Conservation (phyloP, 2,888 invertebrate genomes). For the Drosophila formosana region DNA sequence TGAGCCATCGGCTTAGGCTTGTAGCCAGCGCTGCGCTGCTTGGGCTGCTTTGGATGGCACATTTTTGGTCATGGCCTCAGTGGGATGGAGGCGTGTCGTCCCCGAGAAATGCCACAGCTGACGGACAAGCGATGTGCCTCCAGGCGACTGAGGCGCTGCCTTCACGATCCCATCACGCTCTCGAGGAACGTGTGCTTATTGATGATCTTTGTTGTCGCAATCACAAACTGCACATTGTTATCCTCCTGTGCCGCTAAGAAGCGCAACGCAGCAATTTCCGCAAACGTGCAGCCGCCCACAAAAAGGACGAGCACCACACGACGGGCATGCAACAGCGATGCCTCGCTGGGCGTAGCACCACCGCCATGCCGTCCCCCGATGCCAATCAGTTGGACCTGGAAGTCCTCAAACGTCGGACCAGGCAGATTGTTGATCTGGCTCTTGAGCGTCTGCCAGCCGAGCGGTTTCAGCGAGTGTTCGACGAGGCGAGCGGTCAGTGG, state of each 20-base stretch:
- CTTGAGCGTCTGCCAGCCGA: constrained; percentile 91
- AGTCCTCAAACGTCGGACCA: constrained; percentile 88
- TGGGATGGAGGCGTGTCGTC: constrained; percentile 56
- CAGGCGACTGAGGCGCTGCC: constrained; percentile 59
- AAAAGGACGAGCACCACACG: constrained; percentile 95
- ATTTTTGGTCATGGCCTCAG: constrained; percentile 38
- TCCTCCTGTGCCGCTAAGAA: constrained; percentile 92
- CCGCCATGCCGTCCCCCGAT: constrained; percentile 87
- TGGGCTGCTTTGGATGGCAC: constrained; percentile 24
- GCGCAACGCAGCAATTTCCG: constrained; percentile 93
- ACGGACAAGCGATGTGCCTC: constrained; percentile 58
- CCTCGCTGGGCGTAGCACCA: constrained; percentile 87
- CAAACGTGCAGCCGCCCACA: constrained; percentile 98
- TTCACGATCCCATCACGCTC: constrained; percentile 87
- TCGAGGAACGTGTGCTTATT: constrained; percentile 95
- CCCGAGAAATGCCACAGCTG: constrained; percentile 59
- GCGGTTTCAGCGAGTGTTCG: constrained; percentile 91
- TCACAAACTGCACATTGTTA: constrained; percentile 94
- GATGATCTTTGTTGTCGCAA: constrained; percentile 96
- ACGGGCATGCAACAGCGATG: constrained; percentile 84
- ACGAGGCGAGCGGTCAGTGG: constrained; percentile 95
- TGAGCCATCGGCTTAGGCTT: constrained; percentile 8
- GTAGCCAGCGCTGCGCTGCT: constrained; percentile 27
- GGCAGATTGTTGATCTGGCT: constrained; percentile 94
- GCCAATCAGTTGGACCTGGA: constrained; percentile 87